Base-by-base conservation (phyloP, 1,140 invertebrate genomes). In the Zaprionus vittiger region DNA sequence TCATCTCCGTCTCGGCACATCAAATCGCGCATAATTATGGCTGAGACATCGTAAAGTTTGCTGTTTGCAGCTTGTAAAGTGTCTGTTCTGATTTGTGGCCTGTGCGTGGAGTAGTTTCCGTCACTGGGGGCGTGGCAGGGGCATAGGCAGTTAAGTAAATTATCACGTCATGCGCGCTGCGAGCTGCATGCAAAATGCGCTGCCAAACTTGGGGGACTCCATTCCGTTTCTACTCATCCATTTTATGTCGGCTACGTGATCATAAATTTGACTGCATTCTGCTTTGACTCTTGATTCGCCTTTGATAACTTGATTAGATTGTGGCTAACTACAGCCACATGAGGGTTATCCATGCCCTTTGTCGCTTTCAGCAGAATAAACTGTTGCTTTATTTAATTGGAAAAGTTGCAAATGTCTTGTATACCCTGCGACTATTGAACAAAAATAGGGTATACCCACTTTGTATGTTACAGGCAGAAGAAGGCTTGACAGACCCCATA, bases 191-290 rank as follows among this genome's bases (percentile, higher is more conserved):
- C 70, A 68, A 67, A 77, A 56, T 73, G 57, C n/a, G 41, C 31
- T 34, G 47, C 12, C 12, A 38, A 17, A 54, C 2, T n/a, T 14
- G 24, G 7, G 14, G 60, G 5, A 60, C 7, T 60, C 20, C 57
- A 37, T 24, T 17, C 28, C 26, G n/a, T 9, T 28, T 17, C 54
- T 38, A 6, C 38, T 17, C 31, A 15, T 34, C 47, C 57, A 77
- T 89, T 89, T 87, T 84, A 89, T 84, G 81, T 59, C 59, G 57
- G 55, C 71, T 81, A 87, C 85, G 84, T 89, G 83, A 81, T 41
- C 74, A 90, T 87, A 81, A 72, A 84, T 84, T 90, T 54, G 15
- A 49, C 34, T 71, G 69, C 81, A 79, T 34, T 11, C 9, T 34
- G 49, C 89, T 74, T 52, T 7, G n/a, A 41, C 4, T 41, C 47